Percentiles rank a stretch among this genome's conserved stretches.
phyloP scores from a whole-genome alignment of 2,888 invertebrate species.

The Ornithoptera alexandrae region DNA sequence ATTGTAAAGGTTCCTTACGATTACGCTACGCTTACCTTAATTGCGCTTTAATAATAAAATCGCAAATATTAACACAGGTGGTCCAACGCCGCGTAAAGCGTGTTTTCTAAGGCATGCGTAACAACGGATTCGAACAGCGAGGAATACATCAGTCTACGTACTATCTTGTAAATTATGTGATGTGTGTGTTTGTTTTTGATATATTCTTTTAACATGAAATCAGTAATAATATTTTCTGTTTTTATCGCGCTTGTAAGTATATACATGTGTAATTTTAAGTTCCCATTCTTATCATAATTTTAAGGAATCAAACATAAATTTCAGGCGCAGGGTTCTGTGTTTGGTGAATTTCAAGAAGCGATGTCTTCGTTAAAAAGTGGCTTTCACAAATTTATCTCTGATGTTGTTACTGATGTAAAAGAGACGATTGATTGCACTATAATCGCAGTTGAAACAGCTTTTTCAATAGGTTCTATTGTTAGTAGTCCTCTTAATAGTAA shows the following conservation, averaged over 20 bases:
- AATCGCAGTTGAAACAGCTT: slow-evolving; percentile 55
- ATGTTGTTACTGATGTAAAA: slow-evolving; percentile 60
- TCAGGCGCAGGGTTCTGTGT: slow-evolving; percentile 58
- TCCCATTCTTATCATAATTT: slow-evolving; percentile 15
- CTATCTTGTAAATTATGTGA: background rate
- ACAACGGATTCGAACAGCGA: slow-evolving; percentile 13
- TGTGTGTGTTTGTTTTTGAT: background rate
- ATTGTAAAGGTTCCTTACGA: slow-evolving; percentile 3
- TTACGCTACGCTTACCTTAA: slow-evolving; percentile 7
- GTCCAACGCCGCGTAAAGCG: slow-evolving; percentile 39
- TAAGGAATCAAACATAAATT: slow-evolving; percentile 36
- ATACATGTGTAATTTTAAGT: background rate
- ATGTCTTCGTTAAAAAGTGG: slow-evolving; percentile 52
- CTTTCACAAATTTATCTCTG: slow-evolving; percentile 57
- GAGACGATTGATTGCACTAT: slow-evolving; percentile 64
- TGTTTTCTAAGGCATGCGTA: slow-evolving; percentile 44
- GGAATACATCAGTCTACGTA: slow-evolving; percentile 7
- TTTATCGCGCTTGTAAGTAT: slow-evolving; percentile 19
- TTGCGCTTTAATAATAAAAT: slow-evolving; percentile 5
- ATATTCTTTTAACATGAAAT: slow-evolving; percentile 28
- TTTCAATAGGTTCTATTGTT: slow-evolving; percentile 6
- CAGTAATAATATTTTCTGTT: slow-evolving; percentile 36
- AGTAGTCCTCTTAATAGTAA: slow-evolving; percentile 7
- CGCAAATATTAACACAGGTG: slow-evolving; percentile 50
- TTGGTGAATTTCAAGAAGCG: slow-evolving; percentile 51